Base-by-base conservation (phyloP, 2,888 invertebrate genomes). In the Spicauda simplicius region DNA sequence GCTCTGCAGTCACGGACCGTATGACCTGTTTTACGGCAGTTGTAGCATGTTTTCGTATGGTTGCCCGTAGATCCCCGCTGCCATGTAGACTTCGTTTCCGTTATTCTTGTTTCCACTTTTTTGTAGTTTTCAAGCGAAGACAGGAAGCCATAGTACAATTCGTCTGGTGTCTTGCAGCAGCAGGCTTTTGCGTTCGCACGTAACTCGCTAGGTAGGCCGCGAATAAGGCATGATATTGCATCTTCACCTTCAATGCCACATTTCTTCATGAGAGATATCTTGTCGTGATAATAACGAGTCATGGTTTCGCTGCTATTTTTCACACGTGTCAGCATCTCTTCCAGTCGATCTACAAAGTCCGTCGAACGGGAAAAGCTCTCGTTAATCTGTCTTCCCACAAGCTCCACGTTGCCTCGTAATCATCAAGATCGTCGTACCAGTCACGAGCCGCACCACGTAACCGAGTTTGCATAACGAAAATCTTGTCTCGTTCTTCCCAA, bases 111-210 rank as follows among this genome's bases (percentile, higher is more conserved):
- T 2, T 45, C 45, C 45, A 10, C n/a, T 3, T 45, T 45, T 6
- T 45, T 45, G n/a, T 45, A 45, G 6, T 45, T n/a, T 45, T 45
- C 45, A 45, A n/a, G n/a, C n/a, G n/a, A n/a, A n/a, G n/a, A n/a
- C n/a, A n/a, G n/a, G n/a, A n/a, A n/a, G n/a, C n/a, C n/a, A 6
- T 45, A 45, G n/a, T 45, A 45, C n/a, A 45, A 45, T n/a, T 45
- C 45, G 1, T 45, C n/a, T 1, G 45, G 45, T 2, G 45, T 45
- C n/a, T 45, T 19, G 19, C 5, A 52, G 19, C 52, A 52, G 11
- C 19, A 52, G 10, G 52, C 52, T 7, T 52, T 52, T 52, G 52
- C 52, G 19, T 52, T 52, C 10, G 52, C 52, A 19, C 52, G 52
- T 19, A 52, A 6, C 2, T 52, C 52, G 18, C 10, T 19, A 2